Conservation (phyloP, 2,797 vertebrate genomes). For the Coregonus sp. region DNA sequence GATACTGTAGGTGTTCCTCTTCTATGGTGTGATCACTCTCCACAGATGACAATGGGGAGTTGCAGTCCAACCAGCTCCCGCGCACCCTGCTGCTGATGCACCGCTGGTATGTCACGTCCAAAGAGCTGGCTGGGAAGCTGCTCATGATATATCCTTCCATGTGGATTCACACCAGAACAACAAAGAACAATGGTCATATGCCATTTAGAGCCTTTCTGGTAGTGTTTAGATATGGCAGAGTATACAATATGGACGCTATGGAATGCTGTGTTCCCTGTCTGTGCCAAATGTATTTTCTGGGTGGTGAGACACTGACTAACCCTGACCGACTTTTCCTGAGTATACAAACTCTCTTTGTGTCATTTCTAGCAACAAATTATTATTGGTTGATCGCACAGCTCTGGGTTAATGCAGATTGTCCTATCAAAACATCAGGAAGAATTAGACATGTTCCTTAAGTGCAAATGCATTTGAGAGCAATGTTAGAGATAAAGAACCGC, state of each 20-base stretch:
- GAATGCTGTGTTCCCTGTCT: not conserved
- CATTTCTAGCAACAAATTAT: not conserved
- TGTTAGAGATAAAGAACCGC: slow-evolving; percentile 3
- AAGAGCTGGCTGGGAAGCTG: slow-evolving; percentile 90
- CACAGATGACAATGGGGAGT: slow-evolving; percentile 86
- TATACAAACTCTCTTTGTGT: not conserved
- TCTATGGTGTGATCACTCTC: slow-evolving; percentile 34
- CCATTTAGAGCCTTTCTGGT: not conserved
- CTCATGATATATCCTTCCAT: slow-evolving; percentile 90
- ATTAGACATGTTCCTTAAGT: slow-evolving; percentile 4
- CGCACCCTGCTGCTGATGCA: slow-evolving; percentile 94
- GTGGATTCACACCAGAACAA: not conserved
- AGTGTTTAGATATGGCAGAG: not conserved
- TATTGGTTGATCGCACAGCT: not conserved
- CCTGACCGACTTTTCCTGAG: too few species aligned
- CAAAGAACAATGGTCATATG: not conserved
- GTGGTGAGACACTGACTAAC: not conserved
- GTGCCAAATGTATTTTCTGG: not conserved
- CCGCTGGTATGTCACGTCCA: slow-evolving; percentile 92
- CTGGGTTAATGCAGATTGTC: not conserved
- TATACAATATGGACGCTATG: not conserved
- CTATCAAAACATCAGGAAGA: not conserved
- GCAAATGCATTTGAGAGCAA: not conserved
- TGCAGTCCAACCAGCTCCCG: slow-evolving; percentile 79
- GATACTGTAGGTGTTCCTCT: not conserved